phyloP scores from a whole-genome alignment of 2,797 vertebrate species.

The Neoniphon sammara region DNA sequence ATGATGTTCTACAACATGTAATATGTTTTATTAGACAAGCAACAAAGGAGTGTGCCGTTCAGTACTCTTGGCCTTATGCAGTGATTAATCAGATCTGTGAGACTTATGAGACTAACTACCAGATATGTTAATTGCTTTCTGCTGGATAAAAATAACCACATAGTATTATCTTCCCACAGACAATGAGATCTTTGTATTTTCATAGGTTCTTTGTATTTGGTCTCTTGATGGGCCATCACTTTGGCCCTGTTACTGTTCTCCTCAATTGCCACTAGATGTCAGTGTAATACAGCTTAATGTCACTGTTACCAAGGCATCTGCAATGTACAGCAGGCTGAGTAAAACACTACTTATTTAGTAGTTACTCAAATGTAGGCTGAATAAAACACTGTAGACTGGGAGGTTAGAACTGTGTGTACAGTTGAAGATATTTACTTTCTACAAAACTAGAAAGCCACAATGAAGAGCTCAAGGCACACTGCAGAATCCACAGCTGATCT shows the following conservation, averaged over 20 bases:
- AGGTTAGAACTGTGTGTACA: not conserved
- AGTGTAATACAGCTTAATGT: conserved; percentile 50
- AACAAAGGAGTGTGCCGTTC: not conserved
- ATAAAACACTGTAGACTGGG: not conserved
- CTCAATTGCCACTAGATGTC: conserved; percentile 71
- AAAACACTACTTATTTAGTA: not conserved
- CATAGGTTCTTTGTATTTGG: not conserved
- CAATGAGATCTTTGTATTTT: not conserved
- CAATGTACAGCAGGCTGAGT: not conserved
- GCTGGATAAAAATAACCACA: not conserved
- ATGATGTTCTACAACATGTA: not conserved
- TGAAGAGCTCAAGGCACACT: not conserved
- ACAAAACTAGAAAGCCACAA: not conserved
- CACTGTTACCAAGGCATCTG: not conserved
- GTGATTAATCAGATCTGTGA: not conserved
- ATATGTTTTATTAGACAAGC: not conserved
- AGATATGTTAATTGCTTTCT: not conserved
- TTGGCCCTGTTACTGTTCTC: conserved; percentile 13
- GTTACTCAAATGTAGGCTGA: no score
- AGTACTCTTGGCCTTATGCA: not conserved
- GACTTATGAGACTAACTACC: not conserved
- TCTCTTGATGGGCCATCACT: not conserved
- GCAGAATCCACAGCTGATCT: not conserved
- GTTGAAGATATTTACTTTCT: not conserved
- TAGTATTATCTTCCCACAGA: not conserved